Conservation (phyloP, 2,888 invertebrate genomes). For the Timandra comae region DNA sequence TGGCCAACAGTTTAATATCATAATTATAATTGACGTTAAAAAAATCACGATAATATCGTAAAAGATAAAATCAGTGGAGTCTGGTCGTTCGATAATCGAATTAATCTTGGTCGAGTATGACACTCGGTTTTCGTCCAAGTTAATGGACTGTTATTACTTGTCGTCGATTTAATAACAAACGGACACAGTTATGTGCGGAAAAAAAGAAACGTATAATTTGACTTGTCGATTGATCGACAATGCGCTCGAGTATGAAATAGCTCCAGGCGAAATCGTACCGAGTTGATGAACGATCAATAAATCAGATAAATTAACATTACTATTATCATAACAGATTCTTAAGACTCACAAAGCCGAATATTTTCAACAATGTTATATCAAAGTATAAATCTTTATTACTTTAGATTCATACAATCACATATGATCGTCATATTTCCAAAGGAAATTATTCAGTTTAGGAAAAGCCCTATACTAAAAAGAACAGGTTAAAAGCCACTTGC, state of each 20-base stretch:
- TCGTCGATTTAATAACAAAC: slow-evolving; percentile 54
- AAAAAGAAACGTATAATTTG: slow-evolving; percentile 59
- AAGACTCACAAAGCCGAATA: slow-evolving; percentile 1
- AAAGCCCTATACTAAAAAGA: too few relatives aligned
- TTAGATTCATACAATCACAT: too few relatives aligned
- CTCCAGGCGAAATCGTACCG: slow-evolving; percentile 39
- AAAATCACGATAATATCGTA: too few relatives aligned
- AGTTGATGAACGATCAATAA: slow-evolving; percentile 45
- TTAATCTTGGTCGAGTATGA: slow-evolving; percentile 40
- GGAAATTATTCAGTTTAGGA: too few relatives aligned
- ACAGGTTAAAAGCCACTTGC: not conserved
- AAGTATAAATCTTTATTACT: too few relatives aligned
- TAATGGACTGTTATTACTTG: slow-evolving; percentile 53
- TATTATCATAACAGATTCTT: slow-evolving; percentile 21
- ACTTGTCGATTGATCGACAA: slow-evolving; percentile 45
- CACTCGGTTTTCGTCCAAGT: slow-evolving; percentile 34
- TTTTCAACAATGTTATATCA: too few relatives aligned
- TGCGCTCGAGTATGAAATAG: slow-evolving; percentile 39
- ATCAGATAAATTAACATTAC: slow-evolving; percentile 39
- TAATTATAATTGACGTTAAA: too few relatives aligned
- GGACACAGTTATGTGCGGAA: slow-evolving; percentile 38
- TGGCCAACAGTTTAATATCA: too few relatives aligned
- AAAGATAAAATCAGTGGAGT: slow-evolving; percentile 1
- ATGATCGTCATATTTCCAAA: too few relatives aligned
- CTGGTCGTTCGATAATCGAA: slow-evolving; percentile 31